Evolutionary conservation across 2,113 vertebrate genomes (phyloP).

Genomic region (Pollimyrus isidori): DNA sequence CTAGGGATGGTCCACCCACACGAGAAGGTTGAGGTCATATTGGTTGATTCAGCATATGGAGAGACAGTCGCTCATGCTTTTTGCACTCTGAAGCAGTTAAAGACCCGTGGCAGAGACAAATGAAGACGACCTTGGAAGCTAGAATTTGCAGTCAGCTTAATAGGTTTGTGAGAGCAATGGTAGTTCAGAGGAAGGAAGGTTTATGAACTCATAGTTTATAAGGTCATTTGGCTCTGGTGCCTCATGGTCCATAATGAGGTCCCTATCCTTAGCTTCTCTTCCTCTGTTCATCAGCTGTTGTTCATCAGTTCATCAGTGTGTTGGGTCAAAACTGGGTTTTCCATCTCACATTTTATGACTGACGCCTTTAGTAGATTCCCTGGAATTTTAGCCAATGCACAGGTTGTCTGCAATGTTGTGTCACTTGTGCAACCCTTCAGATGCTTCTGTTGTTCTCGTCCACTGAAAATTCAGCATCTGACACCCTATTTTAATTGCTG

Average conservation of each 20-base stretch:
- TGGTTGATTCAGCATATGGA: not conserved
- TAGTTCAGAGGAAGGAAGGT: not conserved
- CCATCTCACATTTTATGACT: not conserved
- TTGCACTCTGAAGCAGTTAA: not conserved
- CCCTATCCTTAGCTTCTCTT: not conserved
- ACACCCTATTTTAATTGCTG: not conserved
- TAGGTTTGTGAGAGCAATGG: not conserved
- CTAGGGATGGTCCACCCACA: not conserved
- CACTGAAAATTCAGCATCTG: not conserved
- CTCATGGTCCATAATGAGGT: not conserved
- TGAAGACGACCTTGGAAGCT: not conserved
- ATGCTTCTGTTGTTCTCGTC: not conserved
- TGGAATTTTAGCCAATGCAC: not conserved
- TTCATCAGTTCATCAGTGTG: not conserved
- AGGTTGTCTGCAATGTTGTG: not conserved
- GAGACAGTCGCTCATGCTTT: not conserved
- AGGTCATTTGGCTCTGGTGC: not conserved
- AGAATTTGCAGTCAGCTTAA: not conserved
- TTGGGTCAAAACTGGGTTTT: not conserved
- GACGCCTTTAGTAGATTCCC: not conserved
- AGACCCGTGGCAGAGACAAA: not conserved
- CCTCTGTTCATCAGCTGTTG: not conserved
- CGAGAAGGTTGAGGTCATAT: not conserved
- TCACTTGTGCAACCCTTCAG: not conserved
- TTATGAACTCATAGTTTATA: not conserved